Evolutionary conservation across 2,888 invertebrate species (phyloP).

Genomic region (Ephialtes manifestator): DNA sequence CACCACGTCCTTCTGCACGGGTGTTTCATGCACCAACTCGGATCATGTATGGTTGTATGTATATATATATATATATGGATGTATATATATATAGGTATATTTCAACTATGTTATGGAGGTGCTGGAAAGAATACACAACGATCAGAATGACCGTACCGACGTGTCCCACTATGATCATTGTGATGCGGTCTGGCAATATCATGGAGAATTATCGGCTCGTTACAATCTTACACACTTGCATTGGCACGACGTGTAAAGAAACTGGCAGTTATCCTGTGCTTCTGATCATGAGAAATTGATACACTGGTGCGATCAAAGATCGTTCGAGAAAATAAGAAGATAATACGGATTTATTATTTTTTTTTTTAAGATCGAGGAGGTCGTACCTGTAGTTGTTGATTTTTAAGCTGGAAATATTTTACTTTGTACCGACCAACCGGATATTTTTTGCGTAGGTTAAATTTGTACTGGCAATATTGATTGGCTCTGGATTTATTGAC

Average conservation of each 20-base stretch:
- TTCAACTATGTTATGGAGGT: not conserved
- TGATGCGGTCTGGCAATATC: conserved; percentile 25
- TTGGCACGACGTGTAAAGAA: not conserved
- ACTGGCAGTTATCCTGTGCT: not conserved
- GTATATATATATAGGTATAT: not conserved
- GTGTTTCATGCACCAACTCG: conserved; percentile 46
- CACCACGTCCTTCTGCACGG: conserved; percentile 58
- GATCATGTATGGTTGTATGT: not conserved
- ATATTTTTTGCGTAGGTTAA: too few relatives aligned
- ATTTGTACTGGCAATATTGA: too few relatives aligned
- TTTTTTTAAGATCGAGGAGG: not conserved
- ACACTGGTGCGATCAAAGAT: not conserved
- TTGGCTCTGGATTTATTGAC: too few relatives aligned
- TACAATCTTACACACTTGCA: conserved; percentile 21
- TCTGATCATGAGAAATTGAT: conserved; percentile 15
- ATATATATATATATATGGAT: not conserved
- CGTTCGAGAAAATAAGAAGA: not conserved
- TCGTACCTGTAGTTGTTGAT: not conserved
- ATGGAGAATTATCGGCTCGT: conserved; percentile 57
- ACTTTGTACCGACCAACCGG: not conserved
- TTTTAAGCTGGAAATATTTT: not conserved
- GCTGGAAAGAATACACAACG: conserved; percentile 13
- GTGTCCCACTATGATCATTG: conserved; percentile 48
- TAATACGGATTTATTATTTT: not conserved
- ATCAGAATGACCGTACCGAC: conserved; percentile 43